Base-by-base conservation (phyloP, 2,888 invertebrate species). In the Elaeidobius kamerunicus region DNA sequence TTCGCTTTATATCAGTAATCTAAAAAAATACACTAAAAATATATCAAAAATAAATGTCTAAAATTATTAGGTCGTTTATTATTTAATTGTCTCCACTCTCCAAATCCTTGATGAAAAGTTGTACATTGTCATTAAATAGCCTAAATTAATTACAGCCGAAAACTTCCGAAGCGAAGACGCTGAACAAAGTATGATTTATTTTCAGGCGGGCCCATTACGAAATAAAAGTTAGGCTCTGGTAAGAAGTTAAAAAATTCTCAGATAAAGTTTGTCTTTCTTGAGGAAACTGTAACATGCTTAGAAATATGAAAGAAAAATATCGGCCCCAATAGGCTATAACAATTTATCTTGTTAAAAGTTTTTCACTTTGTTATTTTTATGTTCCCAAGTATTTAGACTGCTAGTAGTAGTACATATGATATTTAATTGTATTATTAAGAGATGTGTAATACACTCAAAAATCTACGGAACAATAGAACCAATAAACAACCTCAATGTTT, bases 61-160 rank as follows among this genome's bases (percentile, higher is more conserved):
- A 52, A 59, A 59, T 55, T 59, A 58, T 56, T 55, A 59, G 55
- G 54, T 56, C 59, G 58, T 61, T 61, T 59, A 61, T 59, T 58
- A 61, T 61, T 61, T 59, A 49, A 58, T 59, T 58, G 61, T 60
- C 57, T 60, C 57, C 43, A 41, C 47, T 46, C 23, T 55, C 44
- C 50, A 52, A 53, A 48, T 55, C 55, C 54, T 58, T 55, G 49
- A 46, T 51, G 48, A 57, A 58, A 58, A 59, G 55, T 60, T 58
- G 57, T 52, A 58, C 57, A 57, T 56, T 61, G 57, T 60, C 59
- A 55, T 56, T 57, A 57, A 58, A 61, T 60, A 57, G 56, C 57
- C 60, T 61, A 60, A 61, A 60, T 61, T 58, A 61, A 60, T 61
- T 61, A 60, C 43, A 35, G 43, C 42, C 49, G 36, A 53, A 56